Evolutionary conservation across 2,888 invertebrate species (phyloP), one percentile per base, ranked within the genome.

Genomic region (Pristionchus exspectatus): DNA sequence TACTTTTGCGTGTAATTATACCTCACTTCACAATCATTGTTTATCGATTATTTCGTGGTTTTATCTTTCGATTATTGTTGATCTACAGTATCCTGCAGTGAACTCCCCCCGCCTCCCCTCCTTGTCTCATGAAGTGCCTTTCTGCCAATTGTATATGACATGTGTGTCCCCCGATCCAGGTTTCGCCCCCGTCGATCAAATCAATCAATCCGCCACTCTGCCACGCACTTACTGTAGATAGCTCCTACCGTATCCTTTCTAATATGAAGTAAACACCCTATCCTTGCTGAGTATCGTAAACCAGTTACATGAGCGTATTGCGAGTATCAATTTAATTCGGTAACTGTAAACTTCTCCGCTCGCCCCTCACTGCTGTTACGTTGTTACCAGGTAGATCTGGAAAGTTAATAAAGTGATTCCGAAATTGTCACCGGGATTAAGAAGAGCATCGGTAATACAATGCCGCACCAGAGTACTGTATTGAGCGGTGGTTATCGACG

Each of bases 331-430:
- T 7, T 50, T 50, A 50, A 50, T 9, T 50, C 44, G 44, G 44
- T 50, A 50, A n/a, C 24, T 10, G 9, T 50, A 24, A 24, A 24
- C 7, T 24, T 50, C 38, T 3, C 72, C 16, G 44, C 38, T 38
- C 38, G 38, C 38, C 38, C 81, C 10, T 24, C 63, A 63, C 63
- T n/a, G 63, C 63, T 81, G 81, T 81, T 81, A 81, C n/a, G 50
- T 81, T 81, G 81, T 81, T 81, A 81, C 50, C 81, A 81, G 44
- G 54, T 81, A 81, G 81, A 81, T 81, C 50, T 81, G 81, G 81
- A 27, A 50, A 27, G 50, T 44, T 81, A 27, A 81, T 50, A 50
- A 81, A 81, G 5, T 4, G 21, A 24, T 74, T 74, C 18, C 30
- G n/a, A 7, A 74, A 74, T 74, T 33, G 24, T 38, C 1, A 18